phyloP scores from a whole-genome alignment of 2,888 invertebrate species.

The Athalia cordata region DNA sequence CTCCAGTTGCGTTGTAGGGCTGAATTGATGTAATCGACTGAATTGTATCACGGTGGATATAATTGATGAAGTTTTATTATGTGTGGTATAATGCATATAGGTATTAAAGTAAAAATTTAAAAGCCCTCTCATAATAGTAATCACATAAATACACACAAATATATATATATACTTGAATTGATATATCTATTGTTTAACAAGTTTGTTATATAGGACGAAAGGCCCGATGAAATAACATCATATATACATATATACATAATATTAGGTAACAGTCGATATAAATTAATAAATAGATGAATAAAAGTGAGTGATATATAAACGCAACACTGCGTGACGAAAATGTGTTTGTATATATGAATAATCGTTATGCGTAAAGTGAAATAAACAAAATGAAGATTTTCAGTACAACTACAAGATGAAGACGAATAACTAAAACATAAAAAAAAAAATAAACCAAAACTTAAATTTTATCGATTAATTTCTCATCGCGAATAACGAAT shows the following conservation, averaged over 20 bases:
- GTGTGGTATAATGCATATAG: background rate
- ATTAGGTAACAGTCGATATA: background rate
- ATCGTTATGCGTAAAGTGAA: background rate
- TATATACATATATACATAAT: constrained; percentile 15
- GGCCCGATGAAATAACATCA: background rate
- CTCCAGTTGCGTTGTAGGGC: background rate
- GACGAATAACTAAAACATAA: background rate
- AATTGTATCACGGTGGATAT: constrained; percentile 24
- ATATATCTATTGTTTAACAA: constrained; percentile 12
- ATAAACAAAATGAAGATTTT: too few relatives aligned
- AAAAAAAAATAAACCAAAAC: background rate
- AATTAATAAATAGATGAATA: constrained; percentile 3
- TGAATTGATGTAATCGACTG: background rate
- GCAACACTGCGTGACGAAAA: constrained; percentile 26
- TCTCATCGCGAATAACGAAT: constrained; percentile 23
- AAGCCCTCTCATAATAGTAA: background rate
- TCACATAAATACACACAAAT: constrained; percentile 8
- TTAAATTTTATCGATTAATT: constrained; percentile 13
- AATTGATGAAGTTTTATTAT: constrained; percentile 15
- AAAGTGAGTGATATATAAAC: constrained; percentile 6
- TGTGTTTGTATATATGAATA: constrained; percentile 22
- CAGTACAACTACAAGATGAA: background rate
- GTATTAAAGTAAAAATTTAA: background rate
- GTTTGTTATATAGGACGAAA: constrained; percentile 21
- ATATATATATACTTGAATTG: too few relatives aligned